Conservation (phyloP, 2,888 invertebrate genomes). For the Toxonevra muliebris region DNA sequence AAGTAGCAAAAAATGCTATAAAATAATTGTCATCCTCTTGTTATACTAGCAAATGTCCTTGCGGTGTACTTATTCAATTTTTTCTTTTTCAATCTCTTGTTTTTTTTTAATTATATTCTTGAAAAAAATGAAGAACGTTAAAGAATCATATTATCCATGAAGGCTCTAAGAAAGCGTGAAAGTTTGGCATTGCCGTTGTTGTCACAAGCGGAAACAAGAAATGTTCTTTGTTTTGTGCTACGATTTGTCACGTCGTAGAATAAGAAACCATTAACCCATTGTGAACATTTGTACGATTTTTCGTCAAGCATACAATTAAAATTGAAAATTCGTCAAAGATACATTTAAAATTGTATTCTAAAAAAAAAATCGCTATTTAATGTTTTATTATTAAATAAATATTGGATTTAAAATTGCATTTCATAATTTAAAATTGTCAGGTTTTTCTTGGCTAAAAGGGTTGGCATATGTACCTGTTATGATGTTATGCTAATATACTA, state of each 20-base stretch:
- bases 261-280: background rate
- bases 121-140: background rate
- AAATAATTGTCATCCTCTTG: slow-evolving; percentile 32
- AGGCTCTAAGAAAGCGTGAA: slow-evolving; percentile 7
- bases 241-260: background rate
- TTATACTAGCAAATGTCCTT: slow-evolving; percentile 27
- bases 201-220: background rate
- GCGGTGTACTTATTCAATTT: slow-evolving; percentile 5
- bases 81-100: background rate
- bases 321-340: no score
- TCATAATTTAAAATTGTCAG: no score
- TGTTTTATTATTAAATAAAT: no score
- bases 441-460: no score
- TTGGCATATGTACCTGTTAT: no score
- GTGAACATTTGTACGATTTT: no score
- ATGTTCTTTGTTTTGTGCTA: no score
- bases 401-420: no score
- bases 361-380: no score
- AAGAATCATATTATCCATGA: slow-evolving; percentile 6
- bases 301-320: no score
- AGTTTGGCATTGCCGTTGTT: background rate
- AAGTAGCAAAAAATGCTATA: slow-evolving; percentile 15
- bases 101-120: slow-evolving; percentile 9
- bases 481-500: no score
- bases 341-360: no score